A percentile compares a stretch with the other conserved stretches of the same genome.
phyloP scores from a whole-genome alignment of 2,888 invertebrate species.

The Argynnis bischoffii region DNA sequence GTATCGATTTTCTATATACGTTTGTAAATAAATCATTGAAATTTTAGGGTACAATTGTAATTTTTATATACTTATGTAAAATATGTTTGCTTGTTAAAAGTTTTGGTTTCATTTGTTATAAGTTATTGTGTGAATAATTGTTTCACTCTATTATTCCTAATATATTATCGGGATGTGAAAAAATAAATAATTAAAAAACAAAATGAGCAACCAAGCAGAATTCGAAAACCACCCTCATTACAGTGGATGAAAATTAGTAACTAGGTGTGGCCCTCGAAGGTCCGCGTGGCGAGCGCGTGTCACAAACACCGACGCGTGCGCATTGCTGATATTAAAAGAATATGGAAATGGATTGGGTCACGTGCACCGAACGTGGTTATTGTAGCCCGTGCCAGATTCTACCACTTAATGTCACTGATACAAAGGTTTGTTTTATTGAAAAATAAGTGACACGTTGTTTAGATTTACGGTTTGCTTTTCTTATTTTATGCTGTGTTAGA shows the following conservation, averaged over 20 bases:
- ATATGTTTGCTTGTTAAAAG: too few species aligned
- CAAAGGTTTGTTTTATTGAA: conserved; percentile 37
- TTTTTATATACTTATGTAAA: too few species aligned
- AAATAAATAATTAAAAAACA: conserved; percentile 29
- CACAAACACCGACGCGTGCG: conserved; percentile 65
- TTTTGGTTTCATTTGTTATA: too few species aligned
- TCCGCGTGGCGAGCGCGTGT: conserved; percentile 59
- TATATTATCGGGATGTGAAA: neutral
- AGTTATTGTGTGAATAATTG: too few species aligned
- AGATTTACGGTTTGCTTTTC: conserved; percentile 9
- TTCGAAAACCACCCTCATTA: conserved; percentile 49
- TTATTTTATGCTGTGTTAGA: neutral
- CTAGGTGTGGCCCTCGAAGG: conserved; percentile 57
- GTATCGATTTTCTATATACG: neutral
- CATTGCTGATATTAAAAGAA: conserved; percentile 67
- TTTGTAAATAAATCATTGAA: neutral
- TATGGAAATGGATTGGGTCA: conserved; percentile 57
- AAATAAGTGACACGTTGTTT: conserved; percentile 25
- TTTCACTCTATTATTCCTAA: neutral
- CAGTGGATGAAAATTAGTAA: conserved; percentile 49
- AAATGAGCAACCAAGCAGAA: conserved; percentile 62
- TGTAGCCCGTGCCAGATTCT: conserved; percentile 65
- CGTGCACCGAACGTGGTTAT: conserved; percentile 47
- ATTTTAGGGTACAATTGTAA: too few species aligned
- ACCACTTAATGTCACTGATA: conserved; percentile 67